phyloP scores from a whole-genome alignment of 1,140 invertebrate species.

The Notospermus geniculatus region DNA sequence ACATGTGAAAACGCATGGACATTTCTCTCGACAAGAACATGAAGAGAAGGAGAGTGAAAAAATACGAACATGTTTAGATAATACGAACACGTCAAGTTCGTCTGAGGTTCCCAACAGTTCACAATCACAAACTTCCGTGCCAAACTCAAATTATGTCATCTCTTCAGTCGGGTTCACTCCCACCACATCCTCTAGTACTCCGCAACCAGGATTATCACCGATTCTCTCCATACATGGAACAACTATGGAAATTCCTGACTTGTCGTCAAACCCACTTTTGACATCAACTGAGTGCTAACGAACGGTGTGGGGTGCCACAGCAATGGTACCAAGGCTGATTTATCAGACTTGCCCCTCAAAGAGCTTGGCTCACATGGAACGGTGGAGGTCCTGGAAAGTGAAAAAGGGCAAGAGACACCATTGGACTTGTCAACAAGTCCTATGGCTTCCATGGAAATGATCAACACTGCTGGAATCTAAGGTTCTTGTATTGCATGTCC shows the following conservation, averaged over 20 bases:
- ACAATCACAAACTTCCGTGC: not conserved
- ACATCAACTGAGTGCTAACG: conserved; percentile 27
- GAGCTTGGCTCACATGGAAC: not conserved
- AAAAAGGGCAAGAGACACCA: conserved; percentile 32
- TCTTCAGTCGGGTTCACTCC: not conserved
- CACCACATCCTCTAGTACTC: not conserved
- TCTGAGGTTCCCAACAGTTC: not conserved
- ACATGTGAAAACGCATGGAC: conserved; percentile 59
- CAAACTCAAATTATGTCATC: not conserved
- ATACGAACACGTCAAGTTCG: not conserved
- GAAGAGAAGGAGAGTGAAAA: not conserved
- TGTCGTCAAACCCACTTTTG: conserved; percentile 25
- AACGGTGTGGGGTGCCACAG: conserved; percentile 8
- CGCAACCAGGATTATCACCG: not conserved
- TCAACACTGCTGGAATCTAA: no score
- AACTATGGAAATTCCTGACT: conserved; percentile 19
- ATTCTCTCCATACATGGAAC: conserved; percentile 17
- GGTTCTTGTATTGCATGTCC: no score
- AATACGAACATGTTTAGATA: not conserved
- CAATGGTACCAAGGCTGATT: not conserved
- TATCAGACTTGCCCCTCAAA: not conserved
- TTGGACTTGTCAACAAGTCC: conserved; percentile 37
- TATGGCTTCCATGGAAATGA: conserved; percentile 12
- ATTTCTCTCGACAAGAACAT: conserved; percentile 28
- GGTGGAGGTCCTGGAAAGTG: conserved; percentile 13